phyloP scores from a whole-genome alignment of 2,797 vertebrate species.

The Zalophus californianus region DNA sequence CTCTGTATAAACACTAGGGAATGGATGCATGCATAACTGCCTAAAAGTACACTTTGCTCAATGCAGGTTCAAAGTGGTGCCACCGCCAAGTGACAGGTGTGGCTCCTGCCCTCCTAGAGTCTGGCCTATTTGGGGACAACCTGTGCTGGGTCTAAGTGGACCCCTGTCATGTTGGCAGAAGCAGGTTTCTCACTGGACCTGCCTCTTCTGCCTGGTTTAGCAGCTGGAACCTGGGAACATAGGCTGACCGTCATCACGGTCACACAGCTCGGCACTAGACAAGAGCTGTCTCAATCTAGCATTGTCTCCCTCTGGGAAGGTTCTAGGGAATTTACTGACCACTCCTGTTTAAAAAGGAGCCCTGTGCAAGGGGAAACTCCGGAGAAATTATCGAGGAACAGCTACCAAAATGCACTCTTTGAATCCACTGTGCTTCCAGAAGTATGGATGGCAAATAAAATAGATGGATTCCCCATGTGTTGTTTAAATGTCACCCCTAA shows the following conservation, averaged over 20 bases:
- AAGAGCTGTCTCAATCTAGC: background rate
- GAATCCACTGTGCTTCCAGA: background rate
- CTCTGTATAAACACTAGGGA: background rate
- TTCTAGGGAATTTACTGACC: background rate
- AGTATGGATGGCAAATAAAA: background rate
- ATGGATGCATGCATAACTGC: background rate
- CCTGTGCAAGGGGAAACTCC: background rate
- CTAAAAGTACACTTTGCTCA: background rate
- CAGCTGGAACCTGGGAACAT: background rate
- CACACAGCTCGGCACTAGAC: too few species aligned
- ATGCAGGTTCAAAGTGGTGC: background rate
- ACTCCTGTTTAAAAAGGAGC: background rate
- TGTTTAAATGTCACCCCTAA: background rate
- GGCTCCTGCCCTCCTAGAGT: background rate
- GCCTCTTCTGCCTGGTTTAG: background rate
- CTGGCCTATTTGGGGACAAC: background rate
- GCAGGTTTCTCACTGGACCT: background rate
- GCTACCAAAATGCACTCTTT: background rate
- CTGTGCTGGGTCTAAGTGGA: background rate
- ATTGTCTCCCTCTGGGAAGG: background rate
- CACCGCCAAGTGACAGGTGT: background rate
- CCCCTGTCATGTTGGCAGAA: background rate
- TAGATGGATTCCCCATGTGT: background rate
- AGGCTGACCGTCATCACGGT: rapidly evolving
- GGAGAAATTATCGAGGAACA: background rate